phyloP scores from a whole-genome alignment of 2,113 vertebrate species.

The Leucopsar rothschildi region DNA sequence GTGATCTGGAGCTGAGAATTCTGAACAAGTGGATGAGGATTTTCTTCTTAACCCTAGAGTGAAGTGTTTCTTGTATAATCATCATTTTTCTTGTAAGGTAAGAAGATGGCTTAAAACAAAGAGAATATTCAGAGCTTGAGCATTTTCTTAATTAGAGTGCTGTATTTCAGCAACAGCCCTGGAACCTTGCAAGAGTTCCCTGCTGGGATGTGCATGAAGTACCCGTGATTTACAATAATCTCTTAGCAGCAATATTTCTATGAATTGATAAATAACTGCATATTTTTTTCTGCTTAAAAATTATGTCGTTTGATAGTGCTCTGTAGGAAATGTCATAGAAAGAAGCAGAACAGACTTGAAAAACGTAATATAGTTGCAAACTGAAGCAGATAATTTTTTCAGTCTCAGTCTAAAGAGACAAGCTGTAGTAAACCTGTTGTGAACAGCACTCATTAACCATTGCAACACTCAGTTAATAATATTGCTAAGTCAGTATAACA shows the following conservation, averaged over 20 bases:
- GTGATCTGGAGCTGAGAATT: neutral
- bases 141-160: conserved; percentile 14
- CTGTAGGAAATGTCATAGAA: neutral
- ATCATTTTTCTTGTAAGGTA: neutral
- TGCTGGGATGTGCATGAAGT: neutral
- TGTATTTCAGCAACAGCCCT: conserved; percentile 8
- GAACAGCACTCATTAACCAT: neutral
- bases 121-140: neutral
- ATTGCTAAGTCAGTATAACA: neutral
- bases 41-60: neutral
- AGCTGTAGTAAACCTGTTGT: neutral
- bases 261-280: neutral
- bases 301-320: neutral
- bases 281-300: conserved; percentile 11
- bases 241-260: conserved; percentile 9
- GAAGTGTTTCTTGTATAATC: neutral
- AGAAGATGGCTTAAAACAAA: neutral
- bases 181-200: neutral
- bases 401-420: neutral
- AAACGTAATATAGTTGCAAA: neutral
- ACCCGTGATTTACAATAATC: neutral
- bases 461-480: neutral
- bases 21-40: neutral
- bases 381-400: neutral
- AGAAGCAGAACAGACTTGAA: neutral